These are phyloP conservation scores for Arctopsyche grandis DNA, from an alignment of 1,140 invertebrate species.

Conservation along the genomic window DNA sequence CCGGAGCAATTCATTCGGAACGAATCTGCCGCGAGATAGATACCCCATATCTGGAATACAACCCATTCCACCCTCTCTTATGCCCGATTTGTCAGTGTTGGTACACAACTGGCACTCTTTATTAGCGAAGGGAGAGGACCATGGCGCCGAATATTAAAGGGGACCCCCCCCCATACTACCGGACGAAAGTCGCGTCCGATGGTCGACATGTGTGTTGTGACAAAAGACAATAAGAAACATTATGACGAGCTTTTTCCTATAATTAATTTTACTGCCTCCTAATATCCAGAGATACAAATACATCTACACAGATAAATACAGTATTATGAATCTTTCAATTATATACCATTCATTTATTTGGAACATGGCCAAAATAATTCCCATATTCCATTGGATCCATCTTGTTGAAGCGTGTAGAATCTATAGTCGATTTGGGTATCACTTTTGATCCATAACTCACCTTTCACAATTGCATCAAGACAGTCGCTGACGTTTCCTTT, in stretches of 20 bases:
- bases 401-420: too few relatives aligned
- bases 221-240: neutral
- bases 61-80: neutral
- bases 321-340: too few relatives aligned
- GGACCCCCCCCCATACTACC: neutral
- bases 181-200: constrained; percentile 8
- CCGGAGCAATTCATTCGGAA: constrained; percentile 48
- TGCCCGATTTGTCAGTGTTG: constrained; percentile 39
- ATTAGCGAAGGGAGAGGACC: constrained; percentile 13
- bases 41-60: constrained; percentile 2
- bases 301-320: too few relatives aligned
- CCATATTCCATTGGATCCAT: too few relatives aligned
- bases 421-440: too few relatives aligned
- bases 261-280: neutral
- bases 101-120: constrained; percentile 41
- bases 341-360: too few relatives aligned
- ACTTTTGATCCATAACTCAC: too few relatives aligned
- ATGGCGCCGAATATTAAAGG: constrained; percentile 30
- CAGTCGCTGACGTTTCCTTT: too few relatives aligned
- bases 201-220: too few relatives aligned
- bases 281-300: neutral
- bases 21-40: constrained; percentile 43
- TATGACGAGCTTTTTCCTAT: neutral
- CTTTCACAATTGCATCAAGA: too few relatives aligned
- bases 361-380: too few relatives aligned